A percentile compares a stretch with the other conserved stretches of the same genome.
phyloP scores from a whole-genome alignment of 1,140 invertebrate species.

The Diabrotica virgifera region DNA sequence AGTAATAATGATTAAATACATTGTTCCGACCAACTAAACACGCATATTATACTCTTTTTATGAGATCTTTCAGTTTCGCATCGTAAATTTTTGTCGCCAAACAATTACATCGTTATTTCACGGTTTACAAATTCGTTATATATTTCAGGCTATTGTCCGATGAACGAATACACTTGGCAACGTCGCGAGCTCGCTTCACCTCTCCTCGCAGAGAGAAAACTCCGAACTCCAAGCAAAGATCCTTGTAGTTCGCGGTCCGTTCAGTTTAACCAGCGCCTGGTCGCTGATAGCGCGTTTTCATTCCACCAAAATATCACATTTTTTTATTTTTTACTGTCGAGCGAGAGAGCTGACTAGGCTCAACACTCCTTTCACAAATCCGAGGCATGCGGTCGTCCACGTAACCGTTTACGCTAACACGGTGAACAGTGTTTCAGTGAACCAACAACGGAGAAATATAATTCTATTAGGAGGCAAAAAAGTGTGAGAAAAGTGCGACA shows the following conservation, averaged over 20 bases:
- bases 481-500: constrained; percentile 19
- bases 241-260: constrained; percentile 2
- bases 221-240: constrained; percentile 13
- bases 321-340: not conserved
- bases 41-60: too few relatives aligned
- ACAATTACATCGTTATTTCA: too few relatives aligned
- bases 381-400: constrained; percentile 1
- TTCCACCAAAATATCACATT: not conserved
- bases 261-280: constrained; percentile 16
- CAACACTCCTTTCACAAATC: constrained; percentile 7
- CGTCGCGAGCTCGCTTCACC: constrained; percentile 4
- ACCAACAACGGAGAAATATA: not conserved
- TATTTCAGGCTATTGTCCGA: too few relatives aligned
- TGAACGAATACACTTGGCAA: not conserved
- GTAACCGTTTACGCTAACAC: not conserved
- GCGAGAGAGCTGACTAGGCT: not conserved
- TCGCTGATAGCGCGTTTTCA: not conserved
- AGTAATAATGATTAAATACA: too few relatives aligned
- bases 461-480: constrained; percentile 14
- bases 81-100: too few relatives aligned
- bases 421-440: constrained; percentile 3
- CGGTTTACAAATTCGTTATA: too few relatives aligned
- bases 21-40: too few relatives aligned
- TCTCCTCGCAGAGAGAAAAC: constrained; percentile 19
- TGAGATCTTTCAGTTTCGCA: too few relatives aligned